A percentile compares a stretch with the other conserved stretches of the same genome.
These are phyloP conservation scores for Calonectris borealis DNA, from an alignment of 2,113 vertebrate species.

Conservation along the genomic window DNA sequence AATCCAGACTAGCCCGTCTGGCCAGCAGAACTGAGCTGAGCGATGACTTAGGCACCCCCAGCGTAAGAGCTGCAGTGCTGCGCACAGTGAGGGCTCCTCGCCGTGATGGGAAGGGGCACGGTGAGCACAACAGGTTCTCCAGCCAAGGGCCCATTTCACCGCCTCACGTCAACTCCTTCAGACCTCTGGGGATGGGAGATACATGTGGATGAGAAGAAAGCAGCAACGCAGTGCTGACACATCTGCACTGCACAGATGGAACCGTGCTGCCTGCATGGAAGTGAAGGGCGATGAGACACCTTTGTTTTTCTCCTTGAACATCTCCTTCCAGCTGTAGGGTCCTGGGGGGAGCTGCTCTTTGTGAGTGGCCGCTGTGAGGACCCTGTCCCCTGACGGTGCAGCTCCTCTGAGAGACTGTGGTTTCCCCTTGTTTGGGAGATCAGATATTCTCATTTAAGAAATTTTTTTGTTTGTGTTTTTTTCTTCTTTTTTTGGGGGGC, in stretches of 20 bases:
- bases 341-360: background rate
- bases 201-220: background rate
- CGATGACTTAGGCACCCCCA: rapidly evolving
- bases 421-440: background rate
- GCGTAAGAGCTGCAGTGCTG: background rate
- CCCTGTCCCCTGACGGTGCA: background rate
- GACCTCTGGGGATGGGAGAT: background rate
- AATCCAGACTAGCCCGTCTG: background rate
- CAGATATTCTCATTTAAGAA: background rate
- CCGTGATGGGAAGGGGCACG: rapidly evolving
- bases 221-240: background rate
- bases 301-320: background rate
- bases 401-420: background rate
- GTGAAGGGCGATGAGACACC: background rate
- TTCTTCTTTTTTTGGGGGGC: background rate
- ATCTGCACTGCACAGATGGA: background rate
- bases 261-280: background rate
- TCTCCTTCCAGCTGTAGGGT: background rate
- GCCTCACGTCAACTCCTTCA: background rate
- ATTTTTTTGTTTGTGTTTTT: background rate
- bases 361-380: background rate
- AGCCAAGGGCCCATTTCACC: background rate
- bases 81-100: rapidly evolving
- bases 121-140: background rate
- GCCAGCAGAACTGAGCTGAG: background rate